These are phyloP conservation scores for Aurelia coerulea DNA, from an alignment of 30 jellyfish, hydroid and myxozoan species.

Conservation along the genomic window DNA sequence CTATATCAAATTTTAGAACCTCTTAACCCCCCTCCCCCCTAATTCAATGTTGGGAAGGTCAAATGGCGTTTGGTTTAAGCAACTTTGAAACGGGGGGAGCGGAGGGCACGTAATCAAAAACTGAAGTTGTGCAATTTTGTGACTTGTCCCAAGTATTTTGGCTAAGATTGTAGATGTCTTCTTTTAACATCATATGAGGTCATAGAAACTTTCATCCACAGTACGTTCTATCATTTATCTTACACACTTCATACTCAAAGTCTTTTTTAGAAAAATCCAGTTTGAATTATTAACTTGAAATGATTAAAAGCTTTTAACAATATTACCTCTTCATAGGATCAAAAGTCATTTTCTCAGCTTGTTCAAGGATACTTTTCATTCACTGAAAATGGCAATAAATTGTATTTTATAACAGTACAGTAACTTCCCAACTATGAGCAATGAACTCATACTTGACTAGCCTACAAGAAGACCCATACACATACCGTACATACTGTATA, in stretches of 20 bases:
- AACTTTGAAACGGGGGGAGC: no score
- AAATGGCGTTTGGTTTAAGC: no score
- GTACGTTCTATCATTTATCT: conserved; percentile 5
- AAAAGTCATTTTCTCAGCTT: background rate
- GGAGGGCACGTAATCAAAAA: no score
- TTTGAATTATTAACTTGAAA: background rate
- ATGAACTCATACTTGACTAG: no score
- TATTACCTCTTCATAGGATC: conserved; percentile 1
- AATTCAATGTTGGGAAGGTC: no score
- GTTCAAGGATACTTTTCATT: background rate
- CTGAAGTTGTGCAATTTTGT: no score
- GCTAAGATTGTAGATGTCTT: background rate
- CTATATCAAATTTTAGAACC: background rate
- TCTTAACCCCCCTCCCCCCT: no score
- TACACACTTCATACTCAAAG: conserved; percentile 12
- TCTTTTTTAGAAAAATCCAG: background rate
- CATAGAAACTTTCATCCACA: conserved; percentile 6
- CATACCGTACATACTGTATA: background rate
- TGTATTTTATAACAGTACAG: background rate
- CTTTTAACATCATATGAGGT: background rate
- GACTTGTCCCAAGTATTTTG: background rate
- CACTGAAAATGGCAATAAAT: conserved; percentile 5
- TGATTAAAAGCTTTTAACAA: background rate
- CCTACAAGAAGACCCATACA: no score
- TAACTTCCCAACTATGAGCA: background rate